Percentiles rank a stretch among this genome's conserved stretches.
These are phyloP conservation scores for Halcyon smyrnensis DNA, from an alignment of 2,797 vertebrate genomes.

Conservation along the genomic window DNA sequence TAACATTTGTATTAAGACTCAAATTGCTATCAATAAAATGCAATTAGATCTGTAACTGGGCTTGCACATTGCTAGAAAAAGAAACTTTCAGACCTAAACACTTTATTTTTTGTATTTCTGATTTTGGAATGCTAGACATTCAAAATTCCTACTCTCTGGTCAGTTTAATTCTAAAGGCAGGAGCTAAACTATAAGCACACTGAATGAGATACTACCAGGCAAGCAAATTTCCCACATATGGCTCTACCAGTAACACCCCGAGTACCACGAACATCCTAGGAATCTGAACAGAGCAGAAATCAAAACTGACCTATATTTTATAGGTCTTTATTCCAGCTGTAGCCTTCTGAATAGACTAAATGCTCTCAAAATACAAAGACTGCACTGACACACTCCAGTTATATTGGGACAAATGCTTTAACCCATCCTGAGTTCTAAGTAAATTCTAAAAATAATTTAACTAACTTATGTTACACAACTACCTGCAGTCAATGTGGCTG, in stretches of 20 bases:
- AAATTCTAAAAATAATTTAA: not conserved
- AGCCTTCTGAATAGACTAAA: not conserved
- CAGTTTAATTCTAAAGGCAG: not conserved
- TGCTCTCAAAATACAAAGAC: not conserved
- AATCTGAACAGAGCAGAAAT: not conserved
- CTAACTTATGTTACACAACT: not conserved
- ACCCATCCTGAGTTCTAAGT: not conserved
- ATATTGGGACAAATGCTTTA: not conserved
- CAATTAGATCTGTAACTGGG: not conserved
- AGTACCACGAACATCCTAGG: not conserved
- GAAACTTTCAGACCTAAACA: not conserved
- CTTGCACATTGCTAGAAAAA: no score
- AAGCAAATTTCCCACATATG: not conserved
- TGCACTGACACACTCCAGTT: not conserved
- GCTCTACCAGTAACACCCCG: not conserved
- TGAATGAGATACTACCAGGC: not conserved
- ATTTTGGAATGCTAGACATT: not conserved
- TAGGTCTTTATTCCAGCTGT: not conserved
- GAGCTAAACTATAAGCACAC: not conserved
- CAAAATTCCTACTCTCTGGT: not conserved
- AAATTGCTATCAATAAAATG: not conserved
- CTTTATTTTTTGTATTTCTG: not conserved
- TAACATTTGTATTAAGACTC: not conserved
- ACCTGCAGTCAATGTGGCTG: not conserved
- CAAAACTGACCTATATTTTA: not conserved